phyloP scores from a whole-genome alignment of 2,113 vertebrate species.

The Cyanocitta stelleri region DNA sequence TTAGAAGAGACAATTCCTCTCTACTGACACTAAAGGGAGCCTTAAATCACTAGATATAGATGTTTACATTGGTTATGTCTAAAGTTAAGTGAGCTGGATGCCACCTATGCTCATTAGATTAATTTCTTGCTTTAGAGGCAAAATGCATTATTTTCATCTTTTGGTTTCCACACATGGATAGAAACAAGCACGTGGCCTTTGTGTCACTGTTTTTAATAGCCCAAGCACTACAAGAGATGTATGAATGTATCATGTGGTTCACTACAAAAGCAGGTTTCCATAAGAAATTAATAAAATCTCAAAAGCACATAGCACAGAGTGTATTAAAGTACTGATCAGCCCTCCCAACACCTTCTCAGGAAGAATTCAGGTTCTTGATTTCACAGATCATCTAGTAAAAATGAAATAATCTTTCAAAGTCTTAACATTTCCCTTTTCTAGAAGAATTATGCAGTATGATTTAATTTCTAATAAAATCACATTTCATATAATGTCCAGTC shows the following conservation, averaged over 20 bases:
- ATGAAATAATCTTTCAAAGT: not conserved
- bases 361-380: not conserved
- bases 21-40: conserved; percentile 37
- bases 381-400: not conserved
- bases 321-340: not conserved
- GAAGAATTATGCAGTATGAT: not conserved
- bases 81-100: not conserved
- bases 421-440: not conserved
- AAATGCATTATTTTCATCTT: not conserved
- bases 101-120: not conserved
- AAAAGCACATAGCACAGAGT: not conserved
- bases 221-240: not conserved
- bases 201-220: not conserved
- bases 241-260: not conserved
- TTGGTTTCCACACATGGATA: not conserved
- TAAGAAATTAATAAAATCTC: not conserved
- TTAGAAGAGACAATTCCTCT: conserved; percentile 38
- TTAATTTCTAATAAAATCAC: not conserved
- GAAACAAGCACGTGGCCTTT: not conserved
- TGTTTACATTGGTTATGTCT: not conserved
- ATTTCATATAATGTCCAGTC: not conserved
- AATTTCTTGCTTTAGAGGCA: not conserved
- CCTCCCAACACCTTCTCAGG: not conserved
- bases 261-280: not conserved
- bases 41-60: conserved; percentile 40